phyloP scores from a whole-genome alignment of 2,888 invertebrate genomes.

The Netelia inedita region DNA sequence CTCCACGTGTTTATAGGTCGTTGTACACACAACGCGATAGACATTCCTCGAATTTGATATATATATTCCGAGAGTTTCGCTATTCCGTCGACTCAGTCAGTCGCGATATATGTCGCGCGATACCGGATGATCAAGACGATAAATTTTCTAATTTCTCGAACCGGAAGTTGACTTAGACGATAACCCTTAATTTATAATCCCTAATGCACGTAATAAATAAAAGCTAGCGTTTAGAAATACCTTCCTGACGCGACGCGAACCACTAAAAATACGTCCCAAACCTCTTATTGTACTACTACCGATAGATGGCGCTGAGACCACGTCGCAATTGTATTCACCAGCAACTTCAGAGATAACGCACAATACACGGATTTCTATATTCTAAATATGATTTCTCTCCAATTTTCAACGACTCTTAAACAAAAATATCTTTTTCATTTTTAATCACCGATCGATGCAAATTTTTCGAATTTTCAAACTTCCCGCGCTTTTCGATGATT shows the following conservation, averaged over 20 bases:
- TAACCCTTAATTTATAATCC: background rate
- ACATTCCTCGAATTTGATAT: background rate
- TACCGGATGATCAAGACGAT: background rate
- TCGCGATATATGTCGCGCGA: background rate
- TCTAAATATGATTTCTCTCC: background rate
- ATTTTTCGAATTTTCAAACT: background rate
- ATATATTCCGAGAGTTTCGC: background rate
- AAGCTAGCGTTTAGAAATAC: background rate
- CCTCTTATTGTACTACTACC: conserved; percentile 52
- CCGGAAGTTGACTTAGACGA: conserved; percentile 47
- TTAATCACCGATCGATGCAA: too few relatives aligned
- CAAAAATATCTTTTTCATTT: too few relatives aligned
- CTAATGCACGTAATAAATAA: background rate
- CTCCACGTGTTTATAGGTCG: too few relatives aligned
- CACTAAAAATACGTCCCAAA: background rate
- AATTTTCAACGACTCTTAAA: background rate
- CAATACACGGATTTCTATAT: background rate
- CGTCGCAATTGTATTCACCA: background rate
- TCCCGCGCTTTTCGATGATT: background rate
- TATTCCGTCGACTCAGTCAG: background rate
- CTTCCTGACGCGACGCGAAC: too few relatives aligned
- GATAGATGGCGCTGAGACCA: conserved; percentile 73
- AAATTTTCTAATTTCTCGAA: background rate
- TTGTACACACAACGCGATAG: too few relatives aligned
- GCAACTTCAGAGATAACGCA: background rate